These are phyloP conservation scores for Rhynchotus rufescens DNA, from an alignment of 2,797 vertebrate species.

Conservation along the genomic window DNA sequence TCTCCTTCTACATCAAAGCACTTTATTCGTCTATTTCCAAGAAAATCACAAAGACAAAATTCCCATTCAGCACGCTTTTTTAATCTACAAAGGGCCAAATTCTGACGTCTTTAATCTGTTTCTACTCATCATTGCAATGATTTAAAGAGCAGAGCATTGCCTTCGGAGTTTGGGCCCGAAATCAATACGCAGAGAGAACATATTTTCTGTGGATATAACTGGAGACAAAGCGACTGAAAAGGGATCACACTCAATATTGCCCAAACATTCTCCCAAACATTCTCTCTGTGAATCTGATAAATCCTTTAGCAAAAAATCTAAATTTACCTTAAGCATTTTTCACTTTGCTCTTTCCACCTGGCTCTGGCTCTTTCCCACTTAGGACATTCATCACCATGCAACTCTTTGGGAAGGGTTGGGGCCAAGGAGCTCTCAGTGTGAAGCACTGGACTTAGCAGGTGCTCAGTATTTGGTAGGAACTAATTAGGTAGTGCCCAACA, in stretches of 20 bases:
- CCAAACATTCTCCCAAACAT: background rate
- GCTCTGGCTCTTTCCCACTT: accelerated
- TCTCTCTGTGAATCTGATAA: background rate
- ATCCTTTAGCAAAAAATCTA: background rate
- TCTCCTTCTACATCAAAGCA: slow-evolving; percentile 59
- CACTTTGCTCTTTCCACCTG: background rate
- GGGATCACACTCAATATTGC: background rate
- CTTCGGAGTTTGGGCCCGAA: slow-evolving; percentile 5
- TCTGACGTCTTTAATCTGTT: slow-evolving; percentile 36
- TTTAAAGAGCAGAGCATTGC: background rate
- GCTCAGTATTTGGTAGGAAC: background rate
- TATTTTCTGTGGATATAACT: background rate
- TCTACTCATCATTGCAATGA: background rate
- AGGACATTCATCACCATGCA: background rate
- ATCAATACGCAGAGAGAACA: background rate
- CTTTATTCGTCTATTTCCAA: slow-evolving; percentile 50
- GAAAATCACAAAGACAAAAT: slow-evolving; percentile 72
- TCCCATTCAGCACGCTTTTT: slow-evolving; percentile 46
- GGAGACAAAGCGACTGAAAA: accelerated
- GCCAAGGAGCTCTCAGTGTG: background rate
- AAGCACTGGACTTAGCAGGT: background rate
- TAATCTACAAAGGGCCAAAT: slow-evolving; percentile 61
- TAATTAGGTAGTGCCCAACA: background rate
- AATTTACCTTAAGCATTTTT: background rate
- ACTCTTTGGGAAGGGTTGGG: background rate